Evolutionary conservation across 2,797 vertebrate species (phyloP).

Genomic region (Lepus townsendii): DNA sequence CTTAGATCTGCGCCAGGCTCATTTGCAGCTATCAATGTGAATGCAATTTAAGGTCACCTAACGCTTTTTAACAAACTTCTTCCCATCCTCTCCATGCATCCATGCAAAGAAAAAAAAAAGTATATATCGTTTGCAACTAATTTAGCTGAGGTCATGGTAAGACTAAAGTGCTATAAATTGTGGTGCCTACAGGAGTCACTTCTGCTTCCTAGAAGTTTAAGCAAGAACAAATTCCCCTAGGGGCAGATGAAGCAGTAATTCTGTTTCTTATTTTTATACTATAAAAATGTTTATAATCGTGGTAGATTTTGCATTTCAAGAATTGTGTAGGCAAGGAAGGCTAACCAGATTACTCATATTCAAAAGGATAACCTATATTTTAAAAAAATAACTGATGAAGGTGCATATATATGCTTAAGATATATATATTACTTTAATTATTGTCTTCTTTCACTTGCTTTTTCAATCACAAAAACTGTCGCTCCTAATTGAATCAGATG

Average conservation of each 20-base stretch:
- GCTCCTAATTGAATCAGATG: background rate
- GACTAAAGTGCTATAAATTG: background rate
- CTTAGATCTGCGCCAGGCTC: background rate
- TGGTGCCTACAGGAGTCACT: background rate
- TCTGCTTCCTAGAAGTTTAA: conserved; percentile 20
- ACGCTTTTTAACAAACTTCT: background rate
- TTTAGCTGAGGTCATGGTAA: background rate
- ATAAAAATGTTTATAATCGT: conserved; percentile 50
- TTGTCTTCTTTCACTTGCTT: background rate
- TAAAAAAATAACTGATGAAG: background rate
- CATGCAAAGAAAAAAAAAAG: background rate
- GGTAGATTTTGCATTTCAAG: background rate
- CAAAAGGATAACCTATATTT: background rate
- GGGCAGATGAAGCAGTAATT: background rate
- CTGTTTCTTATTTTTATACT: conserved; percentile 49
- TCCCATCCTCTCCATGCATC: background rate
- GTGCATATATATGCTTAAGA: background rate
- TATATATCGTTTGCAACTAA: background rate
- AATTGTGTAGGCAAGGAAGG: background rate
- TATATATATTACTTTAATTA: background rate
- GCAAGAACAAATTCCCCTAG: background rate
- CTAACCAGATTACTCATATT: background rate
- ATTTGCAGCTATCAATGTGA: background rate
- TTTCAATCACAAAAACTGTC: background rate
- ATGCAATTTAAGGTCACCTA: conserved; percentile 13